phyloP scores from a whole-genome alignment of 2,888 invertebrate genomes.

The Microctonus brassicae region DNA sequence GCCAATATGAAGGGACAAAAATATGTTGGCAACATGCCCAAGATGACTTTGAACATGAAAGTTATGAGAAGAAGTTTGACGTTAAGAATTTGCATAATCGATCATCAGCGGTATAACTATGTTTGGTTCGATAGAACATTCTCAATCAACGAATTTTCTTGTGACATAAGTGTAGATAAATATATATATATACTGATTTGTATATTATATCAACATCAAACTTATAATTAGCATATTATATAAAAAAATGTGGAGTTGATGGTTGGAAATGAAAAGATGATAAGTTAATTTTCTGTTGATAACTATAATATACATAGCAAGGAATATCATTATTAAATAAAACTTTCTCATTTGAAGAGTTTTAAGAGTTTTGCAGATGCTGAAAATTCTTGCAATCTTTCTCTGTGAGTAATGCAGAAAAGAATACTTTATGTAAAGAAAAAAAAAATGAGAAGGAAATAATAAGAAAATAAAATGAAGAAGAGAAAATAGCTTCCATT shows the following conservation, averaged over 20 bases:
- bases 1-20: slow-evolving; percentile 13
- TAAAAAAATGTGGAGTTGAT: background rate
- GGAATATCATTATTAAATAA: background rate
- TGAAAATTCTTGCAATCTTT: background rate
- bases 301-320: background rate
- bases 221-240: background rate
- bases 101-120: background rate
- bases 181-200: background rate
- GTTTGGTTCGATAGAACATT: background rate
- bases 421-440: background rate
- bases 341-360: background rate
- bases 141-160: background rate
- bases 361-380: background rate
- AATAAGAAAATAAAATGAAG: background rate
- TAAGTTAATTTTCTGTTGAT: background rate
- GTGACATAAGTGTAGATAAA: background rate
- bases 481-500: slow-evolving; percentile 3
- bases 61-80: slow-evolving; percentile 11
- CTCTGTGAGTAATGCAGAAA: background rate
- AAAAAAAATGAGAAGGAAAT: background rate
- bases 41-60: slow-evolving; percentile 29
- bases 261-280: background rate
- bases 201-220: background rate
- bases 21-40: slow-evolving; percentile 23
- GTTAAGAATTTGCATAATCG: slow-evolving; percentile 30